These are phyloP conservation scores for Gasterosteus nipponicus DNA, from an alignment of 2,113 vertebrate species.

Conservation along the genomic window DNA sequence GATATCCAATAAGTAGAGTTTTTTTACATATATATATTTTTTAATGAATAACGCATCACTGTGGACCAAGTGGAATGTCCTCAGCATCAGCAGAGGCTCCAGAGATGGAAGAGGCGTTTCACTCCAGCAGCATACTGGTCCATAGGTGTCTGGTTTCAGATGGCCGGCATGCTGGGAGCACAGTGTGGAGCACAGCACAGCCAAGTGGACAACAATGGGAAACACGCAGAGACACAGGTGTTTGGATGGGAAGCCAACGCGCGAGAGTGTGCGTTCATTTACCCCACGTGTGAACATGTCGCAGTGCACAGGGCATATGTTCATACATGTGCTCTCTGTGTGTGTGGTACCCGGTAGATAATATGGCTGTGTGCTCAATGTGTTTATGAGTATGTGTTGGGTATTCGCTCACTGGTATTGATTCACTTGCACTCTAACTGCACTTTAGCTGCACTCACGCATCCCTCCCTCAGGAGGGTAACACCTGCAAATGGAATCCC, in stretches of 20 bases:
- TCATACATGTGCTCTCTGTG: background rate
- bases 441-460: constrained; percentile 67
- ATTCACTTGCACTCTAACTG: constrained; percentile 69
- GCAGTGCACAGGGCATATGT: constrained; percentile 14
- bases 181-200: constrained; percentile 81
- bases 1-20: constrained; percentile 5
- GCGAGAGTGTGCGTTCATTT: constrained; percentile 41
- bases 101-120: constrained; percentile 52
- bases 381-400: constrained; percentile 40
- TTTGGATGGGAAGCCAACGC: constrained; percentile 43
- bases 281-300: constrained; percentile 16
- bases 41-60: background rate
- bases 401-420: constrained; percentile 62
- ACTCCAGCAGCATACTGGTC: constrained; percentile 63
- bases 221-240: constrained; percentile 75
- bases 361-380: constrained; percentile 4
- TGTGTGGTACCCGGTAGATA: background rate
- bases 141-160: constrained; percentile 75
- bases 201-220: constrained; percentile 79
- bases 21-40: background rate
- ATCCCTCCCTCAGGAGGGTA: constrained; percentile 58
- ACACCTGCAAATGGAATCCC: constrained; percentile 70
- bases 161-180: constrained; percentile 70
- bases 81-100: constrained; percentile 58
- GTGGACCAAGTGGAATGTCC: constrained; percentile 39